These are phyloP conservation scores for Agapetus fuscipes DNA, from an alignment of 2,888 invertebrate genomes.

Conservation along the genomic window DNA sequence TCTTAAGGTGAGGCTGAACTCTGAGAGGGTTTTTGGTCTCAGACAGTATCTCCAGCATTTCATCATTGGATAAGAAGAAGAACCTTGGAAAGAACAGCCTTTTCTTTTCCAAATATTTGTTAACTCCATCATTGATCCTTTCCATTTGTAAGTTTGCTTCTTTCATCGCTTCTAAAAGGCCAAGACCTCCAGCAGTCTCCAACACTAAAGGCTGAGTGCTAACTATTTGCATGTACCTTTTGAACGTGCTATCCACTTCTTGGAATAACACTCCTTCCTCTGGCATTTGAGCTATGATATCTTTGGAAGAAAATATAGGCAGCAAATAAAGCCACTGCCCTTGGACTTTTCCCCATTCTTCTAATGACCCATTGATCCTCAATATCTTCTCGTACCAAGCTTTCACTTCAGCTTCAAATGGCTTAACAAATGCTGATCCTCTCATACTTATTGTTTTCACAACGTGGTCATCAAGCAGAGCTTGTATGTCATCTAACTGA, in stretches of 20 bases:
- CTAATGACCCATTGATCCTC: conserved; percentile 60
- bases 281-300: conserved; percentile 78
- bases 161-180: conserved; percentile 60
- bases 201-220: conserved; percentile 54
- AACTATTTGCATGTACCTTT: conserved; percentile 54
- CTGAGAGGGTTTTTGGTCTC: conserved; percentile 79
- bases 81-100: conserved; percentile 76
- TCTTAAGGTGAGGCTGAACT: conserved; percentile 78
- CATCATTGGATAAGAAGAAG: conserved; percentile 86
- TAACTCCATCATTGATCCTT: conserved; percentile 73
- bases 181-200: conserved; percentile 54
- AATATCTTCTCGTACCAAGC: conserved; percentile 67
- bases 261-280: conserved; percentile 72
- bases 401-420: conserved; percentile 60
- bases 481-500: conserved; percentile 68
- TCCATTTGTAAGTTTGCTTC: conserved; percentile 62
- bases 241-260: conserved; percentile 60
- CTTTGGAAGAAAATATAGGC: conserved; percentile 80
- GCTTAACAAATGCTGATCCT: conserved; percentile 79
- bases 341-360: conserved; percentile 81
- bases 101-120: conserved; percentile 76
- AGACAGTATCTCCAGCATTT: conserved; percentile 81
- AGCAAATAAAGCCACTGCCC: conserved; percentile 78
- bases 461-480: conserved; percentile 72
- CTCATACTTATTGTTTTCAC: conserved; percentile 77